Conservation (phyloP, 2,797 vertebrate species). For the Onychomys arenicola region DNA sequence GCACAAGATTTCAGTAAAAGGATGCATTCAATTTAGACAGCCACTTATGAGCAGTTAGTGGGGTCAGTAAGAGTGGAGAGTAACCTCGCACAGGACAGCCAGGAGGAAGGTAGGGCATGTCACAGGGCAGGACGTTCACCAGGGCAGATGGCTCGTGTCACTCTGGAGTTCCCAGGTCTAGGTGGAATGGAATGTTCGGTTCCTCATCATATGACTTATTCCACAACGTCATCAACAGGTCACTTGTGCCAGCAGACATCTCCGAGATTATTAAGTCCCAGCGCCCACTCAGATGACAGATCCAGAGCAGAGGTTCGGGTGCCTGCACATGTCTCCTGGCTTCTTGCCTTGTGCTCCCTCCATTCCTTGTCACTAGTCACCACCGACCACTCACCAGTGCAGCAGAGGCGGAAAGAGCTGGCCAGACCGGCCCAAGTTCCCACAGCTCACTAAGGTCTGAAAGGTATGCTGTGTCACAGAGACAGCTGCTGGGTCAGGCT, state of each 20-base stretch:
- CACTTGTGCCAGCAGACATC: neutral
- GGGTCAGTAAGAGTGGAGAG: constrained; percentile 71
- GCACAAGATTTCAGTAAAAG: constrained; percentile 70
- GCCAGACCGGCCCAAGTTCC: neutral
- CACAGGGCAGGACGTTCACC: rapidly evolving
- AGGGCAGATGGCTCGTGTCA: neutral
- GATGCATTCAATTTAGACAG: constrained; percentile 61
- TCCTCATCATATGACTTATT: neutral
- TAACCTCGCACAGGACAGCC: constrained; percentile 76
- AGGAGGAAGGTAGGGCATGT: constrained; percentile 20
- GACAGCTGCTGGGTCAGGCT: neutral
- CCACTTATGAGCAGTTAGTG: constrained; percentile 69
- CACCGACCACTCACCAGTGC: neutral
- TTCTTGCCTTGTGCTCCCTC: neutral
- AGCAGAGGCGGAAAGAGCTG: neutral
- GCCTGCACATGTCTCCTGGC: neutral
- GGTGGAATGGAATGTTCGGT: constrained; percentile 28
- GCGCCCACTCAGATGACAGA: neutral
- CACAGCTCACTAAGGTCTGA: neutral
- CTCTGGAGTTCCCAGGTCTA: neutral
- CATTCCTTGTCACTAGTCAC: neutral
- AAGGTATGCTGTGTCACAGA: neutral
- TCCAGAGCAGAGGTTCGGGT: neutral
- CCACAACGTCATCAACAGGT: neutral
- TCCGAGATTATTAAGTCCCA: neutral